Evolutionary conservation across 2,888 invertebrate species (phyloP).

Genomic region (Morpho achilles): DNA sequence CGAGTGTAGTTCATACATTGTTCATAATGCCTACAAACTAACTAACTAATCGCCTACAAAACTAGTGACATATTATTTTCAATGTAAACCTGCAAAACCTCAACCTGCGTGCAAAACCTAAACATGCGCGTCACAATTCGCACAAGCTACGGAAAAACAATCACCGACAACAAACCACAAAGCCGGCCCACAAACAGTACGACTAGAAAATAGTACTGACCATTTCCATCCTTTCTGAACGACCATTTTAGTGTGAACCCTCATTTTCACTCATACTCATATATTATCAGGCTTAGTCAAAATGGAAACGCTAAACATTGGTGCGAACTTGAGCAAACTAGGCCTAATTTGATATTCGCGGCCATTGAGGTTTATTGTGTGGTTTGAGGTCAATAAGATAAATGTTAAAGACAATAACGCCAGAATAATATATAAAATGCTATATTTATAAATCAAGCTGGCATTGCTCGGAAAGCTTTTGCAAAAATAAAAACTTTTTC

Average conservation of each 20-base stretch:
- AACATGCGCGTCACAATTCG: conserved; percentile 2
- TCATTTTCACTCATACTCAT: conserved; percentile 9
- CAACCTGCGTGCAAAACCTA: no score
- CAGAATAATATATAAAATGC: no score
- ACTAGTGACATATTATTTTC: no score
- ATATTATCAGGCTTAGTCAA: conserved; percentile 17
- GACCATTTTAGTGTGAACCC: conserved; percentile 17
- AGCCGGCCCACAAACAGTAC: conserved; percentile 24
- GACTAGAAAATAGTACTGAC: conserved; percentile 29
- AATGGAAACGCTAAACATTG: conserved; percentile 19
- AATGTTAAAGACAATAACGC: no score
- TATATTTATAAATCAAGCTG: no score
- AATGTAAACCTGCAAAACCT: no score
- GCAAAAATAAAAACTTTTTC: no score
- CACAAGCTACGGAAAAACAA: conserved; percentile 18
- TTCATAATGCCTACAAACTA: no score
- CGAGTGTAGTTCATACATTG: no score
- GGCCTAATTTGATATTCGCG: conserved; percentile 34
- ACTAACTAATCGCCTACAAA: no score
- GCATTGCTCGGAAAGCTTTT: no score
- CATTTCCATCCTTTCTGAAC: conserved; percentile 16
- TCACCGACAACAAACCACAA: conserved; percentile 24
- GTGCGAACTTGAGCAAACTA: conserved; percentile 13
- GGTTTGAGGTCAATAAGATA: neutral
- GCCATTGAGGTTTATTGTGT: conserved; percentile 32